Percentiles rank a stretch among this genome's conserved stretches.
These are phyloP conservation scores for Psittacus erithacus DNA, from an alignment of 2,113 vertebrate species.

Conservation along the genomic window DNA sequence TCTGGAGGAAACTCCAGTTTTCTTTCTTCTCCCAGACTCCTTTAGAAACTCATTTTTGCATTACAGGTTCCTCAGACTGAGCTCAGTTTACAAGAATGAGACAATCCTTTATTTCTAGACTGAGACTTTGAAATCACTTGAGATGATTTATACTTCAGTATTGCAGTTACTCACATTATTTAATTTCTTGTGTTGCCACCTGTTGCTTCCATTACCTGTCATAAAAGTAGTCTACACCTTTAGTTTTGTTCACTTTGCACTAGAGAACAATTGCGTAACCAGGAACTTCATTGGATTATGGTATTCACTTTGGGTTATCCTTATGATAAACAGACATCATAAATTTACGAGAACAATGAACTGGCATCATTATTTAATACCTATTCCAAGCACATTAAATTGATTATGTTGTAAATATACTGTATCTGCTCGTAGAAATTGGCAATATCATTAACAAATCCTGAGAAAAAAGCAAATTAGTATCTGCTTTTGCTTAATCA, in stretches of 20 bases:
- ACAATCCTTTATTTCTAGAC: background rate
- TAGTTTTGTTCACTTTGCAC: background rate
- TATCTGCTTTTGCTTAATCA: slow-evolving; percentile 15
- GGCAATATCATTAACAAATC: slow-evolving; percentile 2
- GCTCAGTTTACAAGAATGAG: background rate
- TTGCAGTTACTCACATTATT: background rate
- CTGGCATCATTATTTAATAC: background rate
- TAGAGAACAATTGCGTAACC: background rate
- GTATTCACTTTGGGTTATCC: background rate
- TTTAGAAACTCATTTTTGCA: background rate
- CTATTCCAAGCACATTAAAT: background rate
- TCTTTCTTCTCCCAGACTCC: background rate
- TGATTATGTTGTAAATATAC: background rate
- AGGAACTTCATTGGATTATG: background rate
- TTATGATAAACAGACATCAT: background rate
- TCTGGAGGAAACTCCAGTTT: background rate
- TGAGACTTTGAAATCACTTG: background rate
- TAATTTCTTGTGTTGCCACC: background rate
- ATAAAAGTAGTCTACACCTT: background rate
- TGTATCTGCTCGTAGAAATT: background rate
- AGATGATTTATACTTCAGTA: background rate
- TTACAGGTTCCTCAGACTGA: background rate
- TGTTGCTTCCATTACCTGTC: background rate
- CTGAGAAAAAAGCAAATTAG: background rate
- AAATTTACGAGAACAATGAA: background rate